Evolutionary conservation across 2,888 invertebrate genomes (phyloP).

Genomic region (Euproctis similis): DNA sequence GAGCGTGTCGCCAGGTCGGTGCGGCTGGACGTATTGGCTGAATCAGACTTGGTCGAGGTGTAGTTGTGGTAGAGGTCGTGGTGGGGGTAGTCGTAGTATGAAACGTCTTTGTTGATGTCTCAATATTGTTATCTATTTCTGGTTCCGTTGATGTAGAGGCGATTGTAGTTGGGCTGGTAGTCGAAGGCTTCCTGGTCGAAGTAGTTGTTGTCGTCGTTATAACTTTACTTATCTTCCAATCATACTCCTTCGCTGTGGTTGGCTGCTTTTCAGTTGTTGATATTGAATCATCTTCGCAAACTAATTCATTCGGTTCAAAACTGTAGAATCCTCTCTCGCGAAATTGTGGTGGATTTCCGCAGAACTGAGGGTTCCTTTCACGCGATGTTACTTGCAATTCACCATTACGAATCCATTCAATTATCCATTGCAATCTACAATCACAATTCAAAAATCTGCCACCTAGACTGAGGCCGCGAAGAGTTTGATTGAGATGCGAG

Average conservation of each 20-base stretch:
- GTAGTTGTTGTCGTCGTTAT: slow-evolving; percentile 31
- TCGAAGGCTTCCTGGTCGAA: slow-evolving; percentile 30
- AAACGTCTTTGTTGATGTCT: slow-evolving; percentile 36
- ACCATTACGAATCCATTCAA: slow-evolving; percentile 90
- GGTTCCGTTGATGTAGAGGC: slow-evolving; percentile 33
- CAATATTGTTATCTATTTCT: slow-evolving; percentile 30
- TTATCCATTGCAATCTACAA: slow-evolving; percentile 90
- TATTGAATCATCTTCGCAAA: slow-evolving; percentile 70
- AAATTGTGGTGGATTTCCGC: slow-evolving; percentile 87
- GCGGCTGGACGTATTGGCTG: slow-evolving; percentile 55
- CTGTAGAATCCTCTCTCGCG: slow-evolving; percentile 90
- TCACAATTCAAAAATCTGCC: slow-evolving; percentile 92
- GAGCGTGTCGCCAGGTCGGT: slow-evolving; percentile 64
- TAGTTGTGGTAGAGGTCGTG: slow-evolving; percentile 29
- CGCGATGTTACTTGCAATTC: slow-evolving; percentile 94
- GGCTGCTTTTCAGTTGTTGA: slow-evolving; percentile 34
- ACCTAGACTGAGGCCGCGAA: slow-evolving; percentile 90
- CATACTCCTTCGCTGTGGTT: slow-evolving; percentile 28
- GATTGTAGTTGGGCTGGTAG: slow-evolving; percentile 36
- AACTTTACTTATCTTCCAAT: slow-evolving; percentile 38
- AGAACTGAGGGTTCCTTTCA: slow-evolving; percentile 94
- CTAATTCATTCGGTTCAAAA: slow-evolving; percentile 85
- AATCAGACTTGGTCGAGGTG: slow-evolving; percentile 43
- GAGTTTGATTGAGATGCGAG: slow-evolving; percentile 84
- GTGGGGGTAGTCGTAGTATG: slow-evolving; percentile 19